Conservation (phyloP, 1,140 invertebrate species). For the Fopius arisanus region DNA sequence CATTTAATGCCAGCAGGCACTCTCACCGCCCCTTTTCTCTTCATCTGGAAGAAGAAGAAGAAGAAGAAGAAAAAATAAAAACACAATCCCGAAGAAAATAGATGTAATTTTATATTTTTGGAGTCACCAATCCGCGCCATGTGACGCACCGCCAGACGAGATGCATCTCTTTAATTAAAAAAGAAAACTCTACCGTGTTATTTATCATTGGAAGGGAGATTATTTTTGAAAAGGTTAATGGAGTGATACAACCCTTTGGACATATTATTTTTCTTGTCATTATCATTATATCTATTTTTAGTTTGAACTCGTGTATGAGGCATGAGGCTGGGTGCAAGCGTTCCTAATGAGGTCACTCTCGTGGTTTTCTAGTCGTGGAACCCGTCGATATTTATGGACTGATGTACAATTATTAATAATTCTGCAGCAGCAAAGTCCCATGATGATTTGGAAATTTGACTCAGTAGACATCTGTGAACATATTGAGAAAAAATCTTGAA, state of each 20-base stretch:
- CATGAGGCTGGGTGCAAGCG: not conserved
- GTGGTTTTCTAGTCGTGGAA: not conserved
- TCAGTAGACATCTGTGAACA: no score
- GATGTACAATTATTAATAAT: not conserved
- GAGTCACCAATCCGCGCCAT: not conserved
- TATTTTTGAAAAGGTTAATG: not conserved
- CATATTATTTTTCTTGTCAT: not conserved
- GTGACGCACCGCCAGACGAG: not conserved
- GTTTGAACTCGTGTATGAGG: not conserved
- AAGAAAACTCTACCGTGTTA: not conserved
- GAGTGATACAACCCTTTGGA: constrained; percentile 14
- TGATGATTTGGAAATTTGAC: no score
- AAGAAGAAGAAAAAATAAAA: not conserved
- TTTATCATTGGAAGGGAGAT: not conserved
- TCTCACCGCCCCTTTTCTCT: not conserved
- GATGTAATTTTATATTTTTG: not conserved
- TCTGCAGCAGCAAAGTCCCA: not conserved
- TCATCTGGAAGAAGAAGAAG: not conserved
- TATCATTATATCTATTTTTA: not conserved
- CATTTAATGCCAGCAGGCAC: constrained; percentile 20
- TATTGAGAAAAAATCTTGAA: not conserved
- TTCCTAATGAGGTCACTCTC: not conserved
- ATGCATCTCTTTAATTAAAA: not conserved
- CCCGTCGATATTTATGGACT: not conserved
- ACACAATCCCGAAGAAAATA: not conserved